Evolutionary conservation across 2,888 invertebrate genomes (phyloP), one percentile per base, ranked within the genome.

Genomic region (Meteorus cinctellus): DNA sequence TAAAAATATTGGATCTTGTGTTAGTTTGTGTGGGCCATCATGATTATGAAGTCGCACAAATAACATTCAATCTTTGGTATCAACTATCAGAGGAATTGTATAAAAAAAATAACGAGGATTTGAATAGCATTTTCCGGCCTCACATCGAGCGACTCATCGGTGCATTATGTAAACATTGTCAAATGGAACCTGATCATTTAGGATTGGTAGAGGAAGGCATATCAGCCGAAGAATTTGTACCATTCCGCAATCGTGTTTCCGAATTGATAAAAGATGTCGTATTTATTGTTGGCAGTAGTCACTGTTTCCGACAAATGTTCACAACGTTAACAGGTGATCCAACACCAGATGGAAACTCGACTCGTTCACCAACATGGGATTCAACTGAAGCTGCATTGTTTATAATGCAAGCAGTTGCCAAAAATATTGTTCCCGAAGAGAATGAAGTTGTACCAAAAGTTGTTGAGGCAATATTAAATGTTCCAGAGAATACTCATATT

Each of bases 61-160:
- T 98, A 82, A 98, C 99, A 1, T 99, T 99, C 89, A 96, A 97
- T 90, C 92, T 98, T 77, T 99, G 99, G 99, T 98, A 97, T 90
- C 93, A 96, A 34, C 90, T 99, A 48, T 98, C 98, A 4, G 99
- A 99, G 90, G 95, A 96, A 85, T 91, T 99, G 4, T 99, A 98
- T 89, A 95, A 96, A 84, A 94, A 94, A 81, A 95, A 97, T 87
- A 94, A 94, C 84, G 94, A 96, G 83, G 92, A 94, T 0, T 88
- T 97, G n/a, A 96, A 95, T 1, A 92, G 93, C 67, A 90, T 95
- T 48, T 99, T 98, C 89, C 94, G 95, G 86, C 98, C 98, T 0
- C 96, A 97, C 87, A 94, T 98, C 75, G 96, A 97, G 90, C 92
- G 97, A 83, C 91, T 98, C n/a, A 94, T 98, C 8, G 94, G 95